A percentile compares a stretch with the other conserved stretches of the same genome.
Conservation (phyloP, 2,797 vertebrate genomes). For the Varecia variegata region DNA sequence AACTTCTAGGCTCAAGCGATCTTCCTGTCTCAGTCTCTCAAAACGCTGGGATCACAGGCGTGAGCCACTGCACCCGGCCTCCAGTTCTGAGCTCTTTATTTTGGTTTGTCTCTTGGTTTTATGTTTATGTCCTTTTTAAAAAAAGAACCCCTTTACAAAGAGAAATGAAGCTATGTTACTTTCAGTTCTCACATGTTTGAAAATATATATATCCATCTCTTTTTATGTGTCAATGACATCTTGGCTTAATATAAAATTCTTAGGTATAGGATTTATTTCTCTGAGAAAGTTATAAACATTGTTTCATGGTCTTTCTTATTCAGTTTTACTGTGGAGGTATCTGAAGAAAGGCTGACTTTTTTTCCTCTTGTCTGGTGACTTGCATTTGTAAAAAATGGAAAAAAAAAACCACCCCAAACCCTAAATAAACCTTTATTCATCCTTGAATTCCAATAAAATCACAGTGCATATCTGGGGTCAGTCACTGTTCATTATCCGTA, state of each 20-base stretch:
- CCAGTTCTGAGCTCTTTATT: neutral
- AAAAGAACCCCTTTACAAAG: neutral
- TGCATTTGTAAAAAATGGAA: conserved; percentile 5
- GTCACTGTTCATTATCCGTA: conserved; percentile 8
- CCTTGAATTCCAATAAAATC: neutral
- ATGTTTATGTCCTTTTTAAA: neutral
- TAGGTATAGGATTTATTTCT: neutral
- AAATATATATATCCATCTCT: neutral
- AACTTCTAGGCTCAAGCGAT: neutral
- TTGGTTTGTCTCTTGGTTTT: conserved; percentile 26
- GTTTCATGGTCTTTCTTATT: neutral
- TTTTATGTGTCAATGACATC: conserved; percentile 2
- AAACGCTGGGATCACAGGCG: neutral
- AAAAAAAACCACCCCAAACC: neutral
- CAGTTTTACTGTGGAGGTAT: neutral
- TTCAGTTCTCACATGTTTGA: neutral
- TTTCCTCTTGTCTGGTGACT: neutral
- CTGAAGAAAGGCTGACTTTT: neutral
- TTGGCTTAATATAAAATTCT: neutral
- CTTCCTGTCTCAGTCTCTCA: neutral
- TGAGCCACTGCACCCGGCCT: neutral
- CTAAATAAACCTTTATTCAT: neutral
- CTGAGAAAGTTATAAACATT: neutral
- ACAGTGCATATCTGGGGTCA: neutral
- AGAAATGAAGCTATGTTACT: neutral